These are phyloP conservation scores for Rhizoglyphus robini DNA, from an alignment of 1,140 invertebrate species.

Conservation along the genomic window DNA sequence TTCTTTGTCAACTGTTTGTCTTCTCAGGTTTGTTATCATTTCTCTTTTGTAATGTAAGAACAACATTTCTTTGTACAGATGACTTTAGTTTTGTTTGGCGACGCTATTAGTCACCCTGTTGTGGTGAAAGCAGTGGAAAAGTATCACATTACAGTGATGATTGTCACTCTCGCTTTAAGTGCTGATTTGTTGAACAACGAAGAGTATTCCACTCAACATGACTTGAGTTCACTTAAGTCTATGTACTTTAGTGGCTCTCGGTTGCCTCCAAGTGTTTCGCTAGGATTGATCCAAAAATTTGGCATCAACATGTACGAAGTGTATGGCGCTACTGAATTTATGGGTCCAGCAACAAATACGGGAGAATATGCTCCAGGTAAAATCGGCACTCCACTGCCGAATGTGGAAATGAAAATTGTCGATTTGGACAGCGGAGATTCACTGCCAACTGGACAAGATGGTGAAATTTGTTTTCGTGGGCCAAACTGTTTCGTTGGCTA, in stretches of 20 bases:
- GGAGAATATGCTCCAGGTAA: background rate
- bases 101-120: background rate
- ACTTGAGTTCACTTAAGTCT: background rate
- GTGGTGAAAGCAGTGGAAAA: background rate
- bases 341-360: background rate
- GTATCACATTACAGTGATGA: background rate
- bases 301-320: background rate
- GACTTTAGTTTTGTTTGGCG: background rate
- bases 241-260: background rate
- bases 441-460: background rate
- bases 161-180: background rate
- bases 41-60: background rate
- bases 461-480: slow-evolving; percentile 31
- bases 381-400: background rate
- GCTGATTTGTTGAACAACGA: background rate
- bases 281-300: background rate
- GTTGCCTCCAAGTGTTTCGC: background rate
- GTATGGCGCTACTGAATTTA: slow-evolving; percentile 10
- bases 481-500: slow-evolving; percentile 27
- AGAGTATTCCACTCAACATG: background rate
- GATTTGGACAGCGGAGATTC: background rate
- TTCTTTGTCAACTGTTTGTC: background rate
- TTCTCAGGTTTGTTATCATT: background rate
- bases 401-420: slow-evolving; percentile 13
- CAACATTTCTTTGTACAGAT: background rate